A percentile compares a stretch with the other conserved stretches of the same genome.
Evolutionary conservation across 2,888 invertebrate species (phyloP).

Genomic region (Sphaerophoria taeniata): DNA sequence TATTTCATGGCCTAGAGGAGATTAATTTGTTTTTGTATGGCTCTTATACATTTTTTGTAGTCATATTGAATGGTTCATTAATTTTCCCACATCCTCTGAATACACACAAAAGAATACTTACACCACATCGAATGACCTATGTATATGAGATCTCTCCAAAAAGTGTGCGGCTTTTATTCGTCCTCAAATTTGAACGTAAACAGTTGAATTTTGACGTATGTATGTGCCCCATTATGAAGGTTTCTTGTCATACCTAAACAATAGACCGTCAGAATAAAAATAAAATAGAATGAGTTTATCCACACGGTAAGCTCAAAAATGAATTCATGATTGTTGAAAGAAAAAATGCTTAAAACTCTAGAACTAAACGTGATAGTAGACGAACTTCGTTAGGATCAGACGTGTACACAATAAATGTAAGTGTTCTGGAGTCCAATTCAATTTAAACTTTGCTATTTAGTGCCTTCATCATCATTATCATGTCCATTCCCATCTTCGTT

Average conservation of each 20-base stretch:
- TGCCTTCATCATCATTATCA: slow-evolving; percentile 1
- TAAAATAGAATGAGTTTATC: slow-evolving; percentile 25
- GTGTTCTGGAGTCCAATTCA: slow-evolving; percentile 29
- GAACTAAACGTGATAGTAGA: background rate
- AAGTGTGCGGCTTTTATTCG: background rate
- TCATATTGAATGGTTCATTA: slow-evolving; percentile 43
- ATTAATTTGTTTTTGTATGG: slow-evolving; percentile 34
- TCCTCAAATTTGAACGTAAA: background rate
- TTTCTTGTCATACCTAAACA: slow-evolving; percentile 17
- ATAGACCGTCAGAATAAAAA: slow-evolving; percentile 21
- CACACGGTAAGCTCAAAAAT: slow-evolving; percentile 2
- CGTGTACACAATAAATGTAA: slow-evolving; percentile 29
- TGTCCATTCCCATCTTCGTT: no score
- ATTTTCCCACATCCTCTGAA: background rate
- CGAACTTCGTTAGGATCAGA: slow-evolving; percentile 1
- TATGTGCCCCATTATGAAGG: background rate
- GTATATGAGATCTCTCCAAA: slow-evolving; percentile 2
- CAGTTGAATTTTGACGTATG: background rate
- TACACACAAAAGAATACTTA: slow-evolving; percentile 2
- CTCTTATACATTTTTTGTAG: slow-evolving; percentile 3
- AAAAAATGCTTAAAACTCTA: background rate
- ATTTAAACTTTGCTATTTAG: slow-evolving; percentile 19
- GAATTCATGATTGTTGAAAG: background rate
- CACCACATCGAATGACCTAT: background rate
- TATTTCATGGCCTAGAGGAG: slow-evolving; percentile 24